Evolutionary conservation across 2,113 vertebrate genomes (phyloP).

Genomic region (Pachypanchax playfairii): DNA sequence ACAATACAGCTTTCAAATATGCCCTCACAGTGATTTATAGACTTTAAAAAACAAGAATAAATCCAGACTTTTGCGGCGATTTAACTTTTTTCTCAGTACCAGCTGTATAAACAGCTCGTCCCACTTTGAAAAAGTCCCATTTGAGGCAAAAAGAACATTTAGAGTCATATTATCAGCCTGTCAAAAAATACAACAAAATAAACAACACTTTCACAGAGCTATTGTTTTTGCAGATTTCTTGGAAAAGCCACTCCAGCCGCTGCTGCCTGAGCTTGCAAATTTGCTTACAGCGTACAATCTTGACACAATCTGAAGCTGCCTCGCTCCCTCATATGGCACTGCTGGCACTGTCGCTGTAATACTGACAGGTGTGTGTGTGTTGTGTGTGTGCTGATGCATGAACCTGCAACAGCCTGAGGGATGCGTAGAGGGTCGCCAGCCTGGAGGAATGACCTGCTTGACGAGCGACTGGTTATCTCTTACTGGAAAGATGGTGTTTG

Average conservation of each 20-base stretch:
- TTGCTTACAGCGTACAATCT: conserved; percentile 49
- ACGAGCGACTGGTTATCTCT: conserved; percentile 65
- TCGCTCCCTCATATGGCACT: conserved; percentile 46
- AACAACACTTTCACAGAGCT: conserved; percentile 40
- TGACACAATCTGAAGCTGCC: conserved; percentile 47
- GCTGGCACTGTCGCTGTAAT: conserved; percentile 43
- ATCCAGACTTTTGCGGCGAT: conserved; percentile 6
- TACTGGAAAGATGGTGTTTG: conserved; percentile 58
- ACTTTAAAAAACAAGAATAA: conserved; percentile 17
- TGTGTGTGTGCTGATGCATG: conserved; percentile 48
- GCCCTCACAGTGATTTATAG: conserved; percentile 23
- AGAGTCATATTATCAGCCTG: conserved; percentile 26
- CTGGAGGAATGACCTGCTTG: conserved; percentile 59
- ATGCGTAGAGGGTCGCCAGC: conserved; percentile 44
- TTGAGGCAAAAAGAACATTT: conserved; percentile 36
- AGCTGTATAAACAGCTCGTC: neutral
- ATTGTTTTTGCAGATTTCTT: conserved; percentile 42
- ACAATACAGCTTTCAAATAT: conserved; percentile 25
- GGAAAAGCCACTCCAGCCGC: conserved; percentile 24
- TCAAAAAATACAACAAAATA: conserved; percentile 21
- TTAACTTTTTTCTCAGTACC: neutral
- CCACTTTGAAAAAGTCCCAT: neutral
- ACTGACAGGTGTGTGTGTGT: conserved; percentile 55
- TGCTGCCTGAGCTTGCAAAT: conserved; percentile 33
- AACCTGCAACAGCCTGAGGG: conserved; percentile 46